phyloP scores from a whole-genome alignment of 2,113 vertebrate genomes.

The Kryptolebias marmoratus region DNA sequence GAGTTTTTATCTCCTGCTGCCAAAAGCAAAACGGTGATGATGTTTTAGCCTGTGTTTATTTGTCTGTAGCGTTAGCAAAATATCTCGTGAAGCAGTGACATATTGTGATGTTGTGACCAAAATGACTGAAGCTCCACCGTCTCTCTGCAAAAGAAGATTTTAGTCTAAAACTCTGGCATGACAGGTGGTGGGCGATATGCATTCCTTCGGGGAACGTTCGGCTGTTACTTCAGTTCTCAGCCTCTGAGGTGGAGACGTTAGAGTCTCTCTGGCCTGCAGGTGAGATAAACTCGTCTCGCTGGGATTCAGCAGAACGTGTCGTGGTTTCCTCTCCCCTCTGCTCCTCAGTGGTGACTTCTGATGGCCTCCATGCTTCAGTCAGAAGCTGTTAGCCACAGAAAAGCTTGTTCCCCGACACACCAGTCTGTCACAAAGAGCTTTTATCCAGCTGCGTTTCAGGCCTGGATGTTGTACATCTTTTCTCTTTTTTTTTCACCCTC shows the following conservation, averaged over 20 bases:
- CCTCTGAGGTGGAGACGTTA: neutral
- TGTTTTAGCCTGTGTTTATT: no score
- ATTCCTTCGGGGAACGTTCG: no score
- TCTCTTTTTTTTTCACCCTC: slow-evolving; percentile 35
- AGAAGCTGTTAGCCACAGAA: slow-evolving; percentile 29
- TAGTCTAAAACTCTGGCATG: no score
- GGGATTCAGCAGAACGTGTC: slow-evolving; percentile 37
- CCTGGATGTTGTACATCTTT: slow-evolving; percentile 63
- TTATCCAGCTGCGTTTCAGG: slow-evolving; percentile 14
- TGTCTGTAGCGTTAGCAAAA: no score
- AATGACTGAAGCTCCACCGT: no score
- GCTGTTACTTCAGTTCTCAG: no score
- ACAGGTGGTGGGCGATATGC: no score
- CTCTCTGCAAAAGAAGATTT: no score
- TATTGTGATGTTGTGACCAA: no score
- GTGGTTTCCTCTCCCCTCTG: neutral
- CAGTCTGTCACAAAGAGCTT: slow-evolving; percentile 5
- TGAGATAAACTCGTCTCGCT: slow-evolving; percentile 24
- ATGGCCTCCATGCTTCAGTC: slow-evolving; percentile 38
- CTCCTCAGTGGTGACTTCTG: neutral
- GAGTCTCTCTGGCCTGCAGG: slow-evolving; percentile 12
- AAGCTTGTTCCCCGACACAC: slow-evolving; percentile 10
- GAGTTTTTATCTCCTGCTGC: no score
- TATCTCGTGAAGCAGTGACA: no score
- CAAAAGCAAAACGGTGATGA: no score